phyloP scores from a whole-genome alignment of 2,888 invertebrate genomes.

The Drosophila recens region DNA sequence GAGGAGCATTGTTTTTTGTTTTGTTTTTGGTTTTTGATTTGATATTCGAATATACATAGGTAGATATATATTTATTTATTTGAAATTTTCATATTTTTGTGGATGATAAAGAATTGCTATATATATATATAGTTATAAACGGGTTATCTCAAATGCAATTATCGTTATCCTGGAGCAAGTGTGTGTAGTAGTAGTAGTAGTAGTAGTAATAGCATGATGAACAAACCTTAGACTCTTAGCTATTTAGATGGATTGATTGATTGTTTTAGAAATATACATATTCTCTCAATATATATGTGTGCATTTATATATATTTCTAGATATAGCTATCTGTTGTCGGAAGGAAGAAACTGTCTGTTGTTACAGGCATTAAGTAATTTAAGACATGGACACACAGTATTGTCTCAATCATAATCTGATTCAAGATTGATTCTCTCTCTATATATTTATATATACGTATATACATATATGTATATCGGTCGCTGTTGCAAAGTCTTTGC shows the following conservation, averaged over 20 bases:
- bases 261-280: conserved; percentile 55
- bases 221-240: conserved; percentile 69
- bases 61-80: conserved; percentile 45
- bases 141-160: conserved; percentile 65
- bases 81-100: conserved; percentile 47
- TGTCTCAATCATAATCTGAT: conserved; percentile 33
- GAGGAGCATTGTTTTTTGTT: conserved; percentile 75
- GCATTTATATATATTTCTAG: conserved; percentile 14
- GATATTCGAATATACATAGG: conserved; percentile 66
- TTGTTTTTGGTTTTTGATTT: conserved; percentile 62
- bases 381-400: conserved; percentile 45
- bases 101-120: conserved; percentile 69
- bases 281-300: conserved; percentile 30
- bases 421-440: conserved; percentile 23
- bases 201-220: conserved; percentile 69
- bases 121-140: conserved; percentile 56
- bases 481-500: conserved; percentile 55
- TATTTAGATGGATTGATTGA: conserved; percentile 55
- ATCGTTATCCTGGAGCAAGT: conserved; percentile 72
- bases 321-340: conserved; percentile 39
- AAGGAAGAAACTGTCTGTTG: conserved; percentile 53
- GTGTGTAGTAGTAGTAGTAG: conserved; percentile 62
- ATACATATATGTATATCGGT: conserved; percentile 24
- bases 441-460: conserved; percentile 18
- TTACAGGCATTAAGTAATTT: conserved; percentile 51